Conservation (phyloP, 2,797 vertebrate genomes). For the Pampus argenteus region DNA sequence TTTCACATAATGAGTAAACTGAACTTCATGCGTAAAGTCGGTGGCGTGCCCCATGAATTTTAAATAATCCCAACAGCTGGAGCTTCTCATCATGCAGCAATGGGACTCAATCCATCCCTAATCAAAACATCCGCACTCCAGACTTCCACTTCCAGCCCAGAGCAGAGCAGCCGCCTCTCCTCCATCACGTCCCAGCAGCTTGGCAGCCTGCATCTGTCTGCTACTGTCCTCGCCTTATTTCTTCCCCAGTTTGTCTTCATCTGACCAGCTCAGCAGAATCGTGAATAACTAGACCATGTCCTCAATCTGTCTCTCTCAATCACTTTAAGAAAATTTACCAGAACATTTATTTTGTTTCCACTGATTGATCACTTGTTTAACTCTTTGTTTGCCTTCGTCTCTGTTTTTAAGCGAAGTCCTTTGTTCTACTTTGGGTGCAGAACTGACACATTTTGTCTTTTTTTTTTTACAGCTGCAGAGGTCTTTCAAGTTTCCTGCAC, state of each 20-base stretch:
- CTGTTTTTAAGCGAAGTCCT: neutral
- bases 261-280: constrained; percentile 59
- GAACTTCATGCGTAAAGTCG: neutral
- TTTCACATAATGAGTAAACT: neutral
- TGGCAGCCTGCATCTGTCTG: constrained; percentile 50
- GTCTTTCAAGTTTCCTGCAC: constrained; percentile 27
- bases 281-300: constrained; percentile 44
- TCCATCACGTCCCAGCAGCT: constrained; percentile 40
- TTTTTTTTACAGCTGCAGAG: constrained; percentile 21
- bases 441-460: constrained; percentile 34
- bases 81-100: neutral
- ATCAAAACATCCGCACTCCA: neutral
- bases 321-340: constrained; percentile 30
- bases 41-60: neutral
- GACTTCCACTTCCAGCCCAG: neutral
- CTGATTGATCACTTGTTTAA: constrained; percentile 17
- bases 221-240: constrained; percentile 29
- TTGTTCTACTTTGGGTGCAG: constrained; percentile 25
- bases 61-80: neutral
- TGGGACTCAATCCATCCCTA: neutral
- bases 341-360: constrained; percentile 25
- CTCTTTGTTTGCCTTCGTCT: neutral
- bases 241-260: constrained; percentile 36
- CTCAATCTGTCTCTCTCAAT: constrained; percentile 46
- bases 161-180: constrained; percentile 3